Evolutionary conservation across 1,140 invertebrate species (phyloP).

Genomic region (Xylocopa sonorina): DNA sequence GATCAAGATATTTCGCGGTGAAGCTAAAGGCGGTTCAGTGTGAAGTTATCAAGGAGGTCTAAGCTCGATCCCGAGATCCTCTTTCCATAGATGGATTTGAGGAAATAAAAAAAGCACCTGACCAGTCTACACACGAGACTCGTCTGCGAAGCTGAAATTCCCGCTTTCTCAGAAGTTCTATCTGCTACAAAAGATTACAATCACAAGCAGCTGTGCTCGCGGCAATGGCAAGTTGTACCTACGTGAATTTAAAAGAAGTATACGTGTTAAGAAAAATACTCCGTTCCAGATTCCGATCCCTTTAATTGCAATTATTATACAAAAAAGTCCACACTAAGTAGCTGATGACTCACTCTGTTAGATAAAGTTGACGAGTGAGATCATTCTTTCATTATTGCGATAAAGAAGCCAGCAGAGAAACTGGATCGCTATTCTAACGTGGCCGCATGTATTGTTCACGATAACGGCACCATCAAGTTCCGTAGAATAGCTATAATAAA

Average conservation of each 20-base stretch:
- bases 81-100: slow-evolving; percentile 44
- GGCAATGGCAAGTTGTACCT: slow-evolving; percentile 1
- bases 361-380: slow-evolving; percentile 12
- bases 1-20: too few species aligned
- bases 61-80: slow-evolving; percentile 23
- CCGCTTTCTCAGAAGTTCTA: not conserved
- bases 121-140: slow-evolving; percentile 37
- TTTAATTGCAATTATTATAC: not conserved
- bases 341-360: slow-evolving; percentile 11
- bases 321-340: not conserved
- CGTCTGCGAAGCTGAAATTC: not conserved
- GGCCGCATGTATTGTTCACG: not conserved
- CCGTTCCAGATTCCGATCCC: not conserved
- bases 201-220: not conserved
- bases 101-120: slow-evolving; percentile 25
- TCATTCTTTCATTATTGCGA: slow-evolving; percentile 12
- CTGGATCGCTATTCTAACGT: slow-evolving; percentile 1
- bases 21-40: not conserved
- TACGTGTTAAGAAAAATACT: not conserved
- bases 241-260: slow-evolving; percentile 18
- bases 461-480: not conserved
- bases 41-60: not conserved
- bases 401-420: slow-evolving; percentile 9
- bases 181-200: slow-evolving; percentile 2
- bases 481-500: not conserved